Evolutionary conservation across 2,797 vertebrate species (phyloP).

Genomic region (Argya squamiceps): DNA sequence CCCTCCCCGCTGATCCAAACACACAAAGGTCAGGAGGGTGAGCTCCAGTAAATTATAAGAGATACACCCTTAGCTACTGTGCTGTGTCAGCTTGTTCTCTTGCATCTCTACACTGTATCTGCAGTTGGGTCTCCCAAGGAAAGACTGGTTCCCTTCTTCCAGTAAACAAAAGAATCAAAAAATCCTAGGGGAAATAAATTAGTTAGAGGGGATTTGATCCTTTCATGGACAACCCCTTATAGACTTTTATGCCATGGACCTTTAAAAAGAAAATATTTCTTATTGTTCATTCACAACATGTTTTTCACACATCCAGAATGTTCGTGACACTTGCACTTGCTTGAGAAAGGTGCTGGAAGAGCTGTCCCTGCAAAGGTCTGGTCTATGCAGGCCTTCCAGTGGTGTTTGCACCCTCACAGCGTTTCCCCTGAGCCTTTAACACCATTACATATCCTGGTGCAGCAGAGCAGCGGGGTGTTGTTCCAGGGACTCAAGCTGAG

Average conservation of each 20-base stretch:
- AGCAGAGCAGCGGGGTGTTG: background rate
- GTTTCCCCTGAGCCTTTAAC: background rate
- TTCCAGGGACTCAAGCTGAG: background rate
- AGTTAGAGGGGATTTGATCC: background rate
- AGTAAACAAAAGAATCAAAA: background rate
- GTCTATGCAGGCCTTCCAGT: background rate
- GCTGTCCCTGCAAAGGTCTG: background rate
- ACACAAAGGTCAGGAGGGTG: constrained; percentile 15
- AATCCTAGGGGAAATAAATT: background rate
- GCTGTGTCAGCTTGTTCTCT: background rate
- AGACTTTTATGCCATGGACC: background rate
- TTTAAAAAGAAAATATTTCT: background rate
- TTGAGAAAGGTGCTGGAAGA: background rate
- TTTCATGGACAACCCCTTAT: background rate
- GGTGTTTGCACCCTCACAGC: background rate
- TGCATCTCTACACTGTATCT: background rate
- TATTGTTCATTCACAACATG: background rate
- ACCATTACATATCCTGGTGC: background rate
- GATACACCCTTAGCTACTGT: background rate
- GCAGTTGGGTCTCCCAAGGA: background rate
- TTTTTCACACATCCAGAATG: background rate
- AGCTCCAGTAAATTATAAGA: background rate
- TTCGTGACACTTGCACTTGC: background rate
- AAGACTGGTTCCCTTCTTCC: background rate
- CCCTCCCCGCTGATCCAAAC: background rate